phyloP scores from a whole-genome alignment of 1,140 invertebrate genomes.

The Dendroctonus ponderosae region DNA sequence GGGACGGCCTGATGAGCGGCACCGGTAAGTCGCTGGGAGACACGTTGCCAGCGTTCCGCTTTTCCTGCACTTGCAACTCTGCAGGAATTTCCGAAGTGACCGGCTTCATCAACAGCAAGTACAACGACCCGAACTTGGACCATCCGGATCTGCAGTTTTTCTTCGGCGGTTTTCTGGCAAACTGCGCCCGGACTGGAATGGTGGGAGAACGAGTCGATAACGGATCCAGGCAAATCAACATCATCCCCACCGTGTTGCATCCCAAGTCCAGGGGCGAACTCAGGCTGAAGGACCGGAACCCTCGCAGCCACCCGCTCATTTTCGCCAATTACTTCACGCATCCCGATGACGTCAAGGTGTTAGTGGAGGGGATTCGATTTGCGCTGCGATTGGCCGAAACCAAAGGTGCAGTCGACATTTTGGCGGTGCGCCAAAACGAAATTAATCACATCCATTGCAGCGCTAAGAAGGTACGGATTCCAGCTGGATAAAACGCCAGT shows the following conservation, averaged over 20 bases:
- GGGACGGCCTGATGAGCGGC: conserved; percentile 81
- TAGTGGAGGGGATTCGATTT: conserved; percentile 78
- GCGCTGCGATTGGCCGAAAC: conserved; percentile 71
- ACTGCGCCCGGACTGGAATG: conserved; percentile 81
- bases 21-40: conserved; percentile 57
- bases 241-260: conserved; percentile 67
- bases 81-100: conserved; percentile 77
- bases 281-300: conserved; percentile 65
- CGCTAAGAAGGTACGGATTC: conserved; percentile 69
- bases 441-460: conserved; percentile 37
- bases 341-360: conserved; percentile 64
- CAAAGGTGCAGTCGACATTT: conserved; percentile 48
- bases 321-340: conserved; percentile 78
- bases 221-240: conserved; percentile 59
- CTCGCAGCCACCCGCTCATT: conserved; percentile 70
- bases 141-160: conserved; percentile 84
- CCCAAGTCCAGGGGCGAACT: conserved; percentile 81
- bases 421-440: background rate
- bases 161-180: conserved; percentile 79
- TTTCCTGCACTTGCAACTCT: background rate
- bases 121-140: conserved; percentile 69
- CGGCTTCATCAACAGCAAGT: conserved; percentile 79
- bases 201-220: conserved; percentile 70
- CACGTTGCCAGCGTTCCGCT: background rate
- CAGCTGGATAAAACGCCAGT: conserved; percentile 65